Evolutionary conservation across 2,797 vertebrate genomes (phyloP).

Genomic region (Falco berigora): DNA sequence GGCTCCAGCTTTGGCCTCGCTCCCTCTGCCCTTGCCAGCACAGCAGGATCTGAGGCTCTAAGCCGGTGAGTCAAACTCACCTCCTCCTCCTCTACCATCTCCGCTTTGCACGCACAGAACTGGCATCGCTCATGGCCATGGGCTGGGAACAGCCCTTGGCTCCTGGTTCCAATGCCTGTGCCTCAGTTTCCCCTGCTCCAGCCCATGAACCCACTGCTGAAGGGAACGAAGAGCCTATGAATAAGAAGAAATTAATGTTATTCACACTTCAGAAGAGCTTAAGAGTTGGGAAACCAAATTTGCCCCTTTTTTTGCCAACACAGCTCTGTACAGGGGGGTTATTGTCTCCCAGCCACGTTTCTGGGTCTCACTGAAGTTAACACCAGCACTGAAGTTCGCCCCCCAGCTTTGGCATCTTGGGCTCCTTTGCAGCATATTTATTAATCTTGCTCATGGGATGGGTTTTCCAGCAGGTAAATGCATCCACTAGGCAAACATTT

Average conservation of each 20-base stretch:
- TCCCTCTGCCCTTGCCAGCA: neutral
- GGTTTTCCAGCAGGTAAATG: conserved; percentile 33
- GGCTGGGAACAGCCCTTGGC: neutral
- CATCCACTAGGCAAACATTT: neutral
- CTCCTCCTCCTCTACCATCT: neutral
- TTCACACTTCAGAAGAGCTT: neutral
- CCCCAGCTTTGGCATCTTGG: neutral
- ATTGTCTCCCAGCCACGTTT: rapidly evolving
- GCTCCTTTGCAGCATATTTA: neutral
- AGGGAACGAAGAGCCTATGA: neutral
- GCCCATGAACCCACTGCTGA: neutral
- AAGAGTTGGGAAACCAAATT: neutral
- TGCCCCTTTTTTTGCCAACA: neutral
- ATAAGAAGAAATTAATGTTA: neutral
- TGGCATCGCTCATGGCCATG: rapidly evolving
- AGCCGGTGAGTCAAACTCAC: neutral
- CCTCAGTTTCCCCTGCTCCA: neutral
- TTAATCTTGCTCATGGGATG: neutral
- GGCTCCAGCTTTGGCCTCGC: neutral
- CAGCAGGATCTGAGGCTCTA: neutral
- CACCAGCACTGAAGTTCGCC: neutral
- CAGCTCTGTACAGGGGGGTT: neutral
- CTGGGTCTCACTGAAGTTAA: neutral
- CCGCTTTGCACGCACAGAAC: neutral
- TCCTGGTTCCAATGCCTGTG: neutral